These are phyloP conservation scores for Drosophila demipolita DNA, from an alignment of 2,888 invertebrate species.

Conservation along the genomic window DNA sequence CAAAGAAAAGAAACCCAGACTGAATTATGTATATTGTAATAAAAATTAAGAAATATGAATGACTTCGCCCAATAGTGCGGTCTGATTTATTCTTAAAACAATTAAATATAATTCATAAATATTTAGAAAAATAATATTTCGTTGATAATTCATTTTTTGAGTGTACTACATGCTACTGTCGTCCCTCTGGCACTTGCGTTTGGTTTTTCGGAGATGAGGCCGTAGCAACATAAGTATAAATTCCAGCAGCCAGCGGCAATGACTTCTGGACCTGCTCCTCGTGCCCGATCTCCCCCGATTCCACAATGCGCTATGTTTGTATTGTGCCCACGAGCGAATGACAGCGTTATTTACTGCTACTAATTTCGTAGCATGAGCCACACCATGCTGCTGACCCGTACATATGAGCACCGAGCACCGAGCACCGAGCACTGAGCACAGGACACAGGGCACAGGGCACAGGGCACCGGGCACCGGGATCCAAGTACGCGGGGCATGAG, in stretches of 20 bases:
- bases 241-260: conserved; percentile 62
- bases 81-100: too few species aligned
- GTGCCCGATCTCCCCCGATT: background rate
- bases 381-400: conserved; percentile 38
- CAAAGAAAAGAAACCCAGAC: too few species aligned
- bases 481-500: conserved; percentile 20
- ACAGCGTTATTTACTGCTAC: conserved; percentile 69
- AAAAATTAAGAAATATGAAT: too few species aligned
- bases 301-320: conserved; percentile 21
- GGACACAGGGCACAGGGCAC: background rate
- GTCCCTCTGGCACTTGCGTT: conserved; percentile 15
- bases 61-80: too few species aligned
- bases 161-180: background rate
- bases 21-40: background rate
- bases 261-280: conserved; percentile 49
- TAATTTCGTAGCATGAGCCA: conserved; percentile 44
- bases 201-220: conserved; percentile 6
- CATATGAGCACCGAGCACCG: conserved; percentile 13
- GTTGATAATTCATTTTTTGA: background rate
- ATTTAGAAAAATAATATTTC: background rate
- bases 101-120: background rate
- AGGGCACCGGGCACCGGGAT: background rate
- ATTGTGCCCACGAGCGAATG: conserved; percentile 40
- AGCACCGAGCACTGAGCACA: conserved; percentile 1
- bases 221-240: conserved; percentile 60